Conservation (phyloP, 2,888 invertebrate species). For the Nemotelus pantherinus region DNA sequence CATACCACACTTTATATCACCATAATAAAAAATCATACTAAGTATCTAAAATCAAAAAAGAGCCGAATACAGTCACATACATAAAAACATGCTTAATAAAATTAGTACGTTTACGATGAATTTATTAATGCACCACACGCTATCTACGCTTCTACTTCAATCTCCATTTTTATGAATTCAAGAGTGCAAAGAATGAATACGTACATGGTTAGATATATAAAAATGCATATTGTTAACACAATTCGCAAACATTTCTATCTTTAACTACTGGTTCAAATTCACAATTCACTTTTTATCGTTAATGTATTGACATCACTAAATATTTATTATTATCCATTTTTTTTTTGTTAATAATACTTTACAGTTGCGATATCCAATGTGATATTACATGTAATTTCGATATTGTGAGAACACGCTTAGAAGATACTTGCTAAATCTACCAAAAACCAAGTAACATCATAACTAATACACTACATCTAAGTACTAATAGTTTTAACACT, state of each 20-base stretch:
- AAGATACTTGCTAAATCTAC: conserved; percentile 27
- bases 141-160: no score
- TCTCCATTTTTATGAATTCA: no score
- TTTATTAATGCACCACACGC: no score
- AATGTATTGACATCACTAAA: conserved; percentile 23
- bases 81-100: no score
- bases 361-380: conserved; percentile 34
- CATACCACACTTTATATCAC: no score
- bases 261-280: background rate
- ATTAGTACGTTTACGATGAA: no score
- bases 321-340: conserved; percentile 32
- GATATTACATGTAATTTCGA: conserved; percentile 32
- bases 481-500: conserved; percentile 29
- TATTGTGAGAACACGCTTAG: conserved; percentile 34
- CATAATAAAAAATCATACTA: no score
- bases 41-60: no score
- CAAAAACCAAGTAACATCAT: conserved; percentile 31
- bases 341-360: conserved; percentile 22
- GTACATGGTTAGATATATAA: background rate
- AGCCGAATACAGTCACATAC: no score
- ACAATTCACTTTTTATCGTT: conserved; percentile 20
- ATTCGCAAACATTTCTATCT: background rate
- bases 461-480: conserved; percentile 32
- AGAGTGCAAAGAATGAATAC: background rate
- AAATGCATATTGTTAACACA: background rate